Evolutionary conservation across 2,888 invertebrate species (phyloP).

Genomic region (Psococerastis gibbosa): DNA sequence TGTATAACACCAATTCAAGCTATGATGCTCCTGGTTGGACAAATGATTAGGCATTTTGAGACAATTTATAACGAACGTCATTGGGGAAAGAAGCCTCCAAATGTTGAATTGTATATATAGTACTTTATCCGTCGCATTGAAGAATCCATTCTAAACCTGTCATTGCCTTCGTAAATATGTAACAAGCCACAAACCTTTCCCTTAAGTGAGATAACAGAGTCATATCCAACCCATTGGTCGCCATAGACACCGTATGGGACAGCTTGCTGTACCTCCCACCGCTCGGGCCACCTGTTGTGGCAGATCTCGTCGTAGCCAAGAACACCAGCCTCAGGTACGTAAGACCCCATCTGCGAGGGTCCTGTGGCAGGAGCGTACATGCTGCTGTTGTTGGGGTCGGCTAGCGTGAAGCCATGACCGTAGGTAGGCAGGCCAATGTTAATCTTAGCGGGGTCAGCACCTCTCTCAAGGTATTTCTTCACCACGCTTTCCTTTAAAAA

Average conservation of each 20-base stretch:
- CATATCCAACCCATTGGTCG: slow-evolving; percentile 25
- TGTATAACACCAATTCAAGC: no score
- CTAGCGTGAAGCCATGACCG: slow-evolving; percentile 44
- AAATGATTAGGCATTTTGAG: no score
- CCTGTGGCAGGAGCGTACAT: slow-evolving; percentile 38
- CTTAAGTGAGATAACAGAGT: slow-evolving; percentile 21
- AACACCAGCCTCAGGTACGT: slow-evolving; percentile 40
- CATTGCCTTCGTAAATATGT: no score
- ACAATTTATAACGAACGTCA: no score
- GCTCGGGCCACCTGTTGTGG: slow-evolving; percentile 18
- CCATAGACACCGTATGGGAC: slow-evolving; percentile 23
- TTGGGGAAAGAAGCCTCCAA: no score
- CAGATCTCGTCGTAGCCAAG: slow-evolving; percentile 33
- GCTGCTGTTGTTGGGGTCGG: slow-evolving; percentile 25
- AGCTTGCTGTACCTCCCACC: slow-evolving; percentile 14
- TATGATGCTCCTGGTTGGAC: no score
- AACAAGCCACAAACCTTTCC: no score
- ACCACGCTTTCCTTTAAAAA: slow-evolving; percentile 25
- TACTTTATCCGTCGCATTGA: no score
- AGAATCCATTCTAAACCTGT: no score
- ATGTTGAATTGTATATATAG: no score
- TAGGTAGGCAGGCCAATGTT: slow-evolving; percentile 51
- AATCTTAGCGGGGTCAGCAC: slow-evolving; percentile 40
- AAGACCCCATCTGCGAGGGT: slow-evolving; percentile 39
- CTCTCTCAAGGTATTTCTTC: slow-evolving; percentile 33